Evolutionary conservation across 2,797 vertebrate species (phyloP), one percentile per base, ranked within the genome.

Genomic region (Mycteria americana): DNA sequence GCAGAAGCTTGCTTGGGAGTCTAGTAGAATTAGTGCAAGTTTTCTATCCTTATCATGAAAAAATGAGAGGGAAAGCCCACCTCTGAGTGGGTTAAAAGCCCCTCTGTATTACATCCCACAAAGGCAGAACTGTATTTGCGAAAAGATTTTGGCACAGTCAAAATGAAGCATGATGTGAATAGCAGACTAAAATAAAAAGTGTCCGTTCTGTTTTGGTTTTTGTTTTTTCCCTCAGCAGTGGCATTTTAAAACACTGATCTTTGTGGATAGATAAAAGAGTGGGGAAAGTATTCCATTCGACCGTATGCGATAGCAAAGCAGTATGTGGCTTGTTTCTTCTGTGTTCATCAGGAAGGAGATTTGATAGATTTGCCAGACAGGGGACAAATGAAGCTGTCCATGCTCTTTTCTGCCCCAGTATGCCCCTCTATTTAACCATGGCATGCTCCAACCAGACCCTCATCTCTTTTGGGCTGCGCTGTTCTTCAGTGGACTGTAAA

Each of bases 301-400:
- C 43, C 0, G 0, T 69, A 13, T 33, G 24, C 0, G 0, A 41
- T n/a, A 51, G 43, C 35, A 69, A 18, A 51, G 25, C 28, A 74
- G 31, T 16, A 0, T 30, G 37, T 37, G 24, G 14, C 35, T 83
- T 83, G 18, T 70, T 89, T 67, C 69, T 60, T 60, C 28, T 67
- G 33, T 78, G 60, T 39, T 88, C 10, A 35, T 72, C 33, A 82
- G 48, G 79, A 78, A 72, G 24, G 70, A 68, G 72, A 39, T 46
- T 25, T 27, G 46, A 16, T 69, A 31, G 54, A 19, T 62, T 76
- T 68, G 51, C 41, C 25, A 48, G 85, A 31, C 41, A 59, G 39
- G 51, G 53, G 4, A 17, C 43, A 67, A 63, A 51, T 13, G 15
- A 25, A 74, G 62, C 30, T 70, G 56, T 57, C 41, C 18, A 3